Evolutionary conservation across 92 coral and sea anemone genomes (phyloP).

Genomic region (Virgularia gustaviana): DNA sequence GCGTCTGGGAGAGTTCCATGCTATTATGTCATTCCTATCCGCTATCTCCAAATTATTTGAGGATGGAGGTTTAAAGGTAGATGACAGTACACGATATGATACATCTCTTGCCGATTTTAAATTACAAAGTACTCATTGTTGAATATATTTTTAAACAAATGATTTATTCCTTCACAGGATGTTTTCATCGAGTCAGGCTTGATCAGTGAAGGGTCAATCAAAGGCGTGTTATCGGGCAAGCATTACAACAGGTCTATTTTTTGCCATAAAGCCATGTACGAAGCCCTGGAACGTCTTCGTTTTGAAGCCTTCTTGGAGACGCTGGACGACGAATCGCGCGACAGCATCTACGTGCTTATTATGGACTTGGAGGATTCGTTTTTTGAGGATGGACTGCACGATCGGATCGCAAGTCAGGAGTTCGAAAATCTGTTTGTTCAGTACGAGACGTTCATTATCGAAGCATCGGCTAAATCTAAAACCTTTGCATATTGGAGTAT

Average conservation of each 20-base stretch:
- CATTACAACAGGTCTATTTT: constrained; percentile 22
- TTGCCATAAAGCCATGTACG: constrained; percentile 12
- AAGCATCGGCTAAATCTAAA: constrained; percentile 1
- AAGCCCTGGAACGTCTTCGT: constrained; percentile 8
- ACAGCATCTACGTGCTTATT: background rate
- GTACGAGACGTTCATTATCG: constrained; percentile 30
- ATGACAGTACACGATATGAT: too few species aligned
- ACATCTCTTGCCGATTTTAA: too few species aligned
- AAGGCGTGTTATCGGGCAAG: constrained; percentile 6
- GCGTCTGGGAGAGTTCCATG: constrained; percentile 46
- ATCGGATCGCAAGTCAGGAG: constrained; percentile 1
- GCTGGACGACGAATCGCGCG: background rate
- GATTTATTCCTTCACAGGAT: too few species aligned
- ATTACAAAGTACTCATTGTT: too few species aligned
- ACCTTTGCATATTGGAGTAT: constrained; percentile 35
- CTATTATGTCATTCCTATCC: constrained; percentile 22
- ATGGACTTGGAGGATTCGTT: background rate
- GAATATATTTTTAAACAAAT: too few species aligned
- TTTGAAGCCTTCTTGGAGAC: constrained; percentile 16
- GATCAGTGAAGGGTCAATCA: constrained; percentile 13
- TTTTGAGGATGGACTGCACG: background rate
- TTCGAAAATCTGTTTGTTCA: constrained; percentile 16
- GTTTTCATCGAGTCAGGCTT: constrained; percentile 1
- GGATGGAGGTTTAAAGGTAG: constrained; percentile 13
- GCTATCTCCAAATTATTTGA: background rate